phyloP scores from a whole-genome alignment of 2,888 invertebrate species.

The Agrochola circellaris region DNA sequence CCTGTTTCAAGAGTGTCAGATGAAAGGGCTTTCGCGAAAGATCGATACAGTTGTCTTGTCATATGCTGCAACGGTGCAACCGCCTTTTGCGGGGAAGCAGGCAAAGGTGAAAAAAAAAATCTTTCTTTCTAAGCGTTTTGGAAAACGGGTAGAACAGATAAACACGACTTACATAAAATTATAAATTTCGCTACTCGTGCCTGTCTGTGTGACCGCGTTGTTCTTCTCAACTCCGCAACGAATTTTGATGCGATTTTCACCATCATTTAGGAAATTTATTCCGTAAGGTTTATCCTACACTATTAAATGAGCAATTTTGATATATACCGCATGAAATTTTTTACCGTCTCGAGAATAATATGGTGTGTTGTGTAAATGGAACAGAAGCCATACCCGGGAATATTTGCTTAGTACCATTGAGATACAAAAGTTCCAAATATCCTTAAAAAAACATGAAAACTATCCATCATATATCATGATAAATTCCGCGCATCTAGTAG shows the following conservation, averaged over 20 bases:
- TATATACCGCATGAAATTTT: too few relatives aligned
- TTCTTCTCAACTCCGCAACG: background rate
- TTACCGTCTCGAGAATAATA: too few relatives aligned
- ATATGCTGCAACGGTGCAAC: background rate
- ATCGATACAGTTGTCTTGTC: constrained; percentile 6
- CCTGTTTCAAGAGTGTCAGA: constrained; percentile 4
- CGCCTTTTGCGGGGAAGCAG: background rate
- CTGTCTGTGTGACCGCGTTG: background rate
- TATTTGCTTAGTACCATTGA: too few relatives aligned
- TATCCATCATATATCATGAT: too few relatives aligned
- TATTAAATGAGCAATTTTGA: background rate
- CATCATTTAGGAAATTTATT: background rate
- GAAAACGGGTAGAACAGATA: background rate
- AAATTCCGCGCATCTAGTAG: too few relatives aligned
- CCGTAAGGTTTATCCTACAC: background rate
- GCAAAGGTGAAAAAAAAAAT: background rate
- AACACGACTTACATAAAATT: background rate
- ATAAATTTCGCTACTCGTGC: background rate
- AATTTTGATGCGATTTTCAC: background rate
- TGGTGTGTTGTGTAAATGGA: too few relatives aligned
- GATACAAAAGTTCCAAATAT: too few relatives aligned
- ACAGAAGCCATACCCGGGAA: too few relatives aligned
- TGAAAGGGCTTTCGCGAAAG: background rate
- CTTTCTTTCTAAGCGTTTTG: background rate
- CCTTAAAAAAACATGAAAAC: too few relatives aligned